phyloP scores from a whole-genome alignment of 1,140 invertebrate genomes.

The Stratiolaelaps scimitus region DNA sequence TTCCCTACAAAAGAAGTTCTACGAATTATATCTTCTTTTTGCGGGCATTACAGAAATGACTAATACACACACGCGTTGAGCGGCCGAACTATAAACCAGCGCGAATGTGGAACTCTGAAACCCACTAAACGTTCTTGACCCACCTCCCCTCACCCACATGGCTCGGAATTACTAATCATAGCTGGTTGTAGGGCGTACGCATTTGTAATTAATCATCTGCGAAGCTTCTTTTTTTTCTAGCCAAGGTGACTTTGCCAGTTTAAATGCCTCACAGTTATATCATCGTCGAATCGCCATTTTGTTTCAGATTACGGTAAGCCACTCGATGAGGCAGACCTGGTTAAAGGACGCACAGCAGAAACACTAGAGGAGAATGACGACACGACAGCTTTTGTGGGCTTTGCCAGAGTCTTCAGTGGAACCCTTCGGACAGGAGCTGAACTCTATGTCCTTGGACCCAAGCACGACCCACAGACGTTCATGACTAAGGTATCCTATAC shows the following conservation, averaged over 20 bases:
- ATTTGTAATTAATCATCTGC: no score
- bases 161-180: no score
- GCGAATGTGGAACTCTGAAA: no score
- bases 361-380: slow-evolving; percentile 39
- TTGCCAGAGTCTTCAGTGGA: slow-evolving; percentile 86
- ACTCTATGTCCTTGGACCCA: slow-evolving; percentile 71
- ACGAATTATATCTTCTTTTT: no score
- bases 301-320: slow-evolving; percentile 35
- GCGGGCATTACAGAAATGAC: no score
- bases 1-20: no score
- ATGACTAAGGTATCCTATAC: slow-evolving; percentile 42
- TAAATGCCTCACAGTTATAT: slow-evolving; percentile 28
- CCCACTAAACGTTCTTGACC: no score
- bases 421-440: slow-evolving; percentile 60
- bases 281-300: neutral
- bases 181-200: no score
- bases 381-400: slow-evolving; percentile 69
- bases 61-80: no score
- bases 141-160: no score
- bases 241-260: slow-evolving; percentile 40
- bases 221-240: no score
- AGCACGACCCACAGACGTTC: slow-evolving; percentile 61
- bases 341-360: slow-evolving; percentile 5
- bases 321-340: slow-evolving; percentile 9
- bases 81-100: no score